Percentiles rank a stretch among this genome's conserved stretches.
phyloP scores from a whole-genome alignment of 2,888 invertebrate genomes.

The Alentia gelatinosa region DNA sequence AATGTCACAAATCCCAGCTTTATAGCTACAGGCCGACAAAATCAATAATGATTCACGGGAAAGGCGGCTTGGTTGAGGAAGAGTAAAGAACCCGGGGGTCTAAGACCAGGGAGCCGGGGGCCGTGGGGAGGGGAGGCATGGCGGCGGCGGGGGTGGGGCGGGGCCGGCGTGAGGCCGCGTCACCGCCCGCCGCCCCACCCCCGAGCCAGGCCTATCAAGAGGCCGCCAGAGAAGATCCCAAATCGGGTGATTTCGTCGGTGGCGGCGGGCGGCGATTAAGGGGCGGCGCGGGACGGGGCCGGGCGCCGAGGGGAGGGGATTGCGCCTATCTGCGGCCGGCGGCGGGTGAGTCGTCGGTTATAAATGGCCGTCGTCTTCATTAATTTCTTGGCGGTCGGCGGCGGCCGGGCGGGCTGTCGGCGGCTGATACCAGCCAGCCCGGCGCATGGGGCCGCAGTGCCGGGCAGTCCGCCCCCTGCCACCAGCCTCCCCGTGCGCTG shows the following conservation, averaged over 20 bases:
- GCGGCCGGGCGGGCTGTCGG: constrained; percentile 10
- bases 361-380: constrained; percentile 8
- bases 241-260: constrained; percentile 39
- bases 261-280: constrained; percentile 7
- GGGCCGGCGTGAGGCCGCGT: neutral
- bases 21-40: neutral
- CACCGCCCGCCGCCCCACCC: neutral
- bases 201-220: neutral
- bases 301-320: neutral
- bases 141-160: neutral
- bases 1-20: constrained; percentile 32
- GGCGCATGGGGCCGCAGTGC: neutral
- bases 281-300: neutral
- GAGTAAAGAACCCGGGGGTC: constrained; percentile 36
- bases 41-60: constrained; percentile 38
- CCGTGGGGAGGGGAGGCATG: neutral
- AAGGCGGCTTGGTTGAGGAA: neutral
- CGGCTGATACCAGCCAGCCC: constrained; percentile 27
- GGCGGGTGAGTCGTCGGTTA: neutral
- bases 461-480: neutral
- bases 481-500: neutral
- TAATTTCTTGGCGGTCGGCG: constrained; percentile 25
- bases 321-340: constrained; percentile 9
- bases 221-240: neutral
- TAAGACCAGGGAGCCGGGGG: neutral